phyloP scores from a whole-genome alignment of 2,888 invertebrate genomes.

The Ischnura elegans region DNA sequence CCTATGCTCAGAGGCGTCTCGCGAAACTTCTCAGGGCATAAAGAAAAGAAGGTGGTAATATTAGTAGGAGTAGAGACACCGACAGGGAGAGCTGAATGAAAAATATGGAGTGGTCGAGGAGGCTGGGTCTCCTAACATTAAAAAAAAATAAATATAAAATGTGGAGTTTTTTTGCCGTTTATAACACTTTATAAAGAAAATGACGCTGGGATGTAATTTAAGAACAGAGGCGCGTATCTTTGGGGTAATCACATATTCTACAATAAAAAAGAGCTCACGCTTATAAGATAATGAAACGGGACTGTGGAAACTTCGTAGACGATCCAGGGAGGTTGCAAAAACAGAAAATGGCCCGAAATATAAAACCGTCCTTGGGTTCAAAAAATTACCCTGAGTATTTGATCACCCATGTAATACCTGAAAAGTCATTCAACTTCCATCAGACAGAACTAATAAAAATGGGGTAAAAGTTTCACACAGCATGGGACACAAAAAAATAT shows the following conservation, averaged over 20 bases:
- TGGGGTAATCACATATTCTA: conserved; percentile 53
- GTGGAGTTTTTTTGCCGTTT: conserved; percentile 43
- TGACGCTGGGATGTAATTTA: conserved; percentile 51
- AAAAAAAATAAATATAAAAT: neutral
- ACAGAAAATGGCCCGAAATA: neutral
- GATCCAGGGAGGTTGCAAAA: conserved; percentile 8
- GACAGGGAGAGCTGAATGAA: neutral
- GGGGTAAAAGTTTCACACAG: too few relatives aligned
- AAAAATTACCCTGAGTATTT: neutral
- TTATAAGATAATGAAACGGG: conserved; percentile 52
- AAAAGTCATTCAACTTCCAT: too few relatives aligned
- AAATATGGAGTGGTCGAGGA: neutral
- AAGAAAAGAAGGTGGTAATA: conserved; percentile 16
- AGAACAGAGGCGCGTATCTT: conserved; percentile 38
- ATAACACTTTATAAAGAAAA: conserved; percentile 62
- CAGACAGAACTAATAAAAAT: too few relatives aligned
- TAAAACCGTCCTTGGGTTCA: neutral
- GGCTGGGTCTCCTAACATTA: neutral
- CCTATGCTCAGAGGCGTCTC: conserved; percentile 54
- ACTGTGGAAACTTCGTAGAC: neutral
- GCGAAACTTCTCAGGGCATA: conserved; percentile 62
- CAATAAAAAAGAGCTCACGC: conserved; percentile 41
- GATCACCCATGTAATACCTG: too few relatives aligned
- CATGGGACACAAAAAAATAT: too few relatives aligned
- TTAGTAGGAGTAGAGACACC: neutral